These are phyloP conservation scores for Teleopsis dalmanni DNA, from an alignment of 1,140 invertebrate genomes.

Conservation along the genomic window DNA sequence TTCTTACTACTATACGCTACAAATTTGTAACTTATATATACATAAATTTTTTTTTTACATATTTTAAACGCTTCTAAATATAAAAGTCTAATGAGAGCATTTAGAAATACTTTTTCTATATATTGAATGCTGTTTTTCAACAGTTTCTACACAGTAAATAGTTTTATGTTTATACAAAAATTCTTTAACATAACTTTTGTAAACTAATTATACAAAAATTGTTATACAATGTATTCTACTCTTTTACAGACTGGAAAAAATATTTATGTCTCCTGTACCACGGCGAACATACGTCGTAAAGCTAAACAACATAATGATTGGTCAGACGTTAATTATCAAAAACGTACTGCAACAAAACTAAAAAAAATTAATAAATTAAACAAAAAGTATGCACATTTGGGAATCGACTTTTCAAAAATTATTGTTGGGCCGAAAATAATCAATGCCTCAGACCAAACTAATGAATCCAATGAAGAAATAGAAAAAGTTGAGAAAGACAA, in stretches of 20 bases:
- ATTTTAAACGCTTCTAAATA: no score
- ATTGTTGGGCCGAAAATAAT: constrained; percentile 19
- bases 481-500: neutral
- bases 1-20: no score
- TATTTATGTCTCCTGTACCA: constrained; percentile 30
- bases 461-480: constrained; percentile 11
- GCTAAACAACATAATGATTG: constrained; percentile 31
- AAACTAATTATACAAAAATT: neutral
- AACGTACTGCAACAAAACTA: constrained; percentile 24
- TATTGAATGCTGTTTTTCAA: no score
- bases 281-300: constrained; percentile 21
- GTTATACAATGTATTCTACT: neutral
- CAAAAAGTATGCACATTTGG: constrained; percentile 31
- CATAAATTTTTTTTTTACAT: no score
- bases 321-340: constrained; percentile 28
- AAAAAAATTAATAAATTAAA: constrained; percentile 27
- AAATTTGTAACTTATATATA: no score
- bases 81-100: no score
- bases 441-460: constrained; percentile 35
- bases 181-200: no score
- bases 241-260: constrained; percentile 27
- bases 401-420: constrained; percentile 27
- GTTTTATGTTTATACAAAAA: no score
- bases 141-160: no score
- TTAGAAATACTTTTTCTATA: no score